phyloP scores from a whole-genome alignment of 1,140 invertebrate species.

The Idris sp. region DNA sequence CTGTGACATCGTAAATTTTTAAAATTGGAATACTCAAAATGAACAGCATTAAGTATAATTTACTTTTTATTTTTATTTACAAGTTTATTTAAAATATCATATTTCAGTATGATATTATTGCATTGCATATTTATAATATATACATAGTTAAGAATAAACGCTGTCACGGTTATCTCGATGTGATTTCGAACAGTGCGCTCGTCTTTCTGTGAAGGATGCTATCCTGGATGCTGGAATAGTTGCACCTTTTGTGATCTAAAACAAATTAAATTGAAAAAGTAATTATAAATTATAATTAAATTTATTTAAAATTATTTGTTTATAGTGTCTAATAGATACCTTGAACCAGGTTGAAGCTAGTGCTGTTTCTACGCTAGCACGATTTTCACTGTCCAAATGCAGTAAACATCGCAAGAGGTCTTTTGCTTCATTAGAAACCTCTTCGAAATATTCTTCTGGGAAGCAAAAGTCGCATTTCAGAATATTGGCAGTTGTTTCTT shows the following conservation, averaged over 20 bases:
- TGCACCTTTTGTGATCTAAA: slow-evolving; percentile 72
- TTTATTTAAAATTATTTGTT: too few species aligned
- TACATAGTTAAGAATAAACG: too few species aligned
- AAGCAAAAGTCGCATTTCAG: slow-evolving; percentile 90
- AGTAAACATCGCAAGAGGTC: slow-evolving; percentile 83
- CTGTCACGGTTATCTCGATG: slow-evolving; percentile 70
- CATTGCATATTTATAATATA: too few species aligned
- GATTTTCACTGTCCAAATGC: slow-evolving; percentile 80
- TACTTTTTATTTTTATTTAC: too few species aligned
- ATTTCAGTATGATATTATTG: too few species aligned
- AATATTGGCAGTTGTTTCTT: slow-evolving; percentile 90
- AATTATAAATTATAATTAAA: too few species aligned
- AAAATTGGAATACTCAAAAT: too few species aligned
- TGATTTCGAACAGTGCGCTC: slow-evolving; percentile 73
- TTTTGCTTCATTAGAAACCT: slow-evolving; percentile 85
- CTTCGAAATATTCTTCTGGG: slow-evolving; percentile 87
- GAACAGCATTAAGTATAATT: too few species aligned
- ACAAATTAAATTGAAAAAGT: too few species aligned
- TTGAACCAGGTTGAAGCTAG: slow-evolving; percentile 82
- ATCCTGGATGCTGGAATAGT: slow-evolving; percentile 74
- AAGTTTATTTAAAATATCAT: too few species aligned
- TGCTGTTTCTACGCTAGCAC: slow-evolving; percentile 79
- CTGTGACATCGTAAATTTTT: too few species aligned
- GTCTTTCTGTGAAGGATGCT: slow-evolving; percentile 75
- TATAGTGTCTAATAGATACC: slow-evolving; percentile 66